Base-by-base conservation (phyloP, 2,113 vertebrate genomes). In the Macrotus californicus region DNA sequence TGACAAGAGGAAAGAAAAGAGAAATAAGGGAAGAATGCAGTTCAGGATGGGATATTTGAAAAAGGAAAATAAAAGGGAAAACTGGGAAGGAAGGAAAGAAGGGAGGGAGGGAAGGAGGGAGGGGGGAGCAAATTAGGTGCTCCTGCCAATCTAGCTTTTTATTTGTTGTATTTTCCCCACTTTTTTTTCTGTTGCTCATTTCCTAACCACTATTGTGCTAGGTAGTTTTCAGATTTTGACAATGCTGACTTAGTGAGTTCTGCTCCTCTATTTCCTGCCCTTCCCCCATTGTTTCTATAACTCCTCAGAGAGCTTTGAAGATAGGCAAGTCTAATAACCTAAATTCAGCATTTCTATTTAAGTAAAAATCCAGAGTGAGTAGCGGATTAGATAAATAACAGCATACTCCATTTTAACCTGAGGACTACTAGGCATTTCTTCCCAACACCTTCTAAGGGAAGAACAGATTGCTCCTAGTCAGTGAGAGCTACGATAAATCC, bases 321-420 rank as follows among this genome's bases (percentile, higher is more conserved):
- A 41, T 41, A 61, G 2, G 9, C 36, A 76, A 81, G 59, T 34
- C 29, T 61, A 18, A 76, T 56, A 73, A 3, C 29, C 21, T 67
- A 92, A 81, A 88, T 43, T 81, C 43, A 83, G 6, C 43, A 91
- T 92, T 93, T 75, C 82, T 73, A 88, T 72, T 59, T 70, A 87
- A 84, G 73, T 50, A 81, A 87, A 95, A 87, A 39, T 29, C 3
- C 5, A 54, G 22, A 67, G 2, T 34, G 69, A 82, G 39, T 91
- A 52, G 43, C 26, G 86, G 43, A 15, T 83, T 70, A 46, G 22
- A 61, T 31, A 73, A 52, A 95, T 86, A 86, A 75, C 24, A 83
- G 15, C 8, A 10, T 54, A 36, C 24, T 82, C 6, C 11, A 54
- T 48, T 59, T 91, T 84, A 67, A 87, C 34, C 64, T 79, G 43